phyloP scores from a whole-genome alignment of 1,140 invertebrate genomes.

The Macrosteles quadrilineatus region DNA sequence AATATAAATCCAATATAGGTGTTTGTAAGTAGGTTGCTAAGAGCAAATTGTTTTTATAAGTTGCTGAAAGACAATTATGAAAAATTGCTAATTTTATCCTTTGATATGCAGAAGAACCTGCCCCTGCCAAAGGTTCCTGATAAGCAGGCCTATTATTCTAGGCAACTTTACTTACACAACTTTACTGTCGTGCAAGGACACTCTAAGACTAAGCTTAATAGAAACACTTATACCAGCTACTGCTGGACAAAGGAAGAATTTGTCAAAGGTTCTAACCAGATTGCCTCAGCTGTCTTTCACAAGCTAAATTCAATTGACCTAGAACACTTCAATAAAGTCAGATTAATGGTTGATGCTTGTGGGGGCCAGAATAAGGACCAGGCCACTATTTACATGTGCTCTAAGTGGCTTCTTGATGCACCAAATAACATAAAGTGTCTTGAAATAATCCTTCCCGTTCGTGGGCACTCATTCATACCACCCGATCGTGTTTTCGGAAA shows the following conservation, averaged over 20 bases:
- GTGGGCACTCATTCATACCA: background rate
- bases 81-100: no score
- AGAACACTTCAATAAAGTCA: background rate
- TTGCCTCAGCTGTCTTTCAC: constrained; percentile 8
- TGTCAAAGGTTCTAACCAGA: constrained; percentile 18
- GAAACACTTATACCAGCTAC: background rate
- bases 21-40: no score
- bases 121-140: no score
- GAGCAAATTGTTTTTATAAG: no score
- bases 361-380: constrained; percentile 23
- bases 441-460: constrained; percentile 12
- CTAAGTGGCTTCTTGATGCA: constrained; percentile 24
- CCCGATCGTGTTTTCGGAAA: no score
- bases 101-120: no score
- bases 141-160: no score
- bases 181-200: constrained; percentile 22
- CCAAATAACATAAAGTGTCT: background rate
- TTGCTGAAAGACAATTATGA: no score
- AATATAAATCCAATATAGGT: no score
- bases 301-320: constrained; percentile 17
- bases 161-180: no score
- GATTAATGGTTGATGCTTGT: constrained; percentile 24
- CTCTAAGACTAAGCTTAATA: background rate
- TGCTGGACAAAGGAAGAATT: constrained; percentile 8
- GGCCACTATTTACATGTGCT: constrained; percentile 12